Base-by-base conservation (phyloP, 2,113 vertebrate species). In the Myotis brandtii region DNA sequence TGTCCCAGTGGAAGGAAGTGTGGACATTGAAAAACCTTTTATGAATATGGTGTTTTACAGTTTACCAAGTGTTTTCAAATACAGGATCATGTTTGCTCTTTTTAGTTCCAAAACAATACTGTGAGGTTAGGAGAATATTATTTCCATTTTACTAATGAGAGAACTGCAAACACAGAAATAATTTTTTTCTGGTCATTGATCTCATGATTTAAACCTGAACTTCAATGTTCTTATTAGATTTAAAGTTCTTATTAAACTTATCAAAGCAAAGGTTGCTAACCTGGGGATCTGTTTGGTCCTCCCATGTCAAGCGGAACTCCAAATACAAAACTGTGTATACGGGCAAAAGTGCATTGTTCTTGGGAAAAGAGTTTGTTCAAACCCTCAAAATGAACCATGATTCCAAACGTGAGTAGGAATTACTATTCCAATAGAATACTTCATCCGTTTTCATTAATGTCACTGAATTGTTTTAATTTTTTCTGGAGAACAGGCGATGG, bases 121-220 rank as follows among this genome's bases (percentile, higher is more conserved):
- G 2, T n/a, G 30, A 83, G 30, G 25, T 91, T n/a, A 88, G 62
- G 46, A 27, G 43, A 70, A 5, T 32, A 59, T 75, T 62, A 85
- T 82, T 67, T 90, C 72, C 34, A 81, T 80, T 79, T 84, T 88
- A 83, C 75, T 91, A 92, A 64, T 59, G 66, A 89, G 40, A 87
- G 85, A 73, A 91, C 40, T 54, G 12, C n/a, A 43, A 66, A 21
- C 3, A 43, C 40, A 96, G 72, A 95, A 87, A 73, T 69, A 27
- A 9, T 54, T 66, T 85, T 86, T 89, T 32, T 32, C 70, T 86
- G 48, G 88, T 62, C 50, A 46, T 46, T 32, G 82, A 91, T 64
- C 69, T 67, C 30, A 72, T 85, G 54, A 88, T 67, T 72, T 87
- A 75, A 93, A 76, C 67, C 62, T 72, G 32, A 87, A 90, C 84